A percentile compares a stretch with the other conserved stretches of the same genome.
Evolutionary conservation across 2,888 invertebrate genomes (phyloP).

Genomic region (Lepidonotus clava): DNA sequence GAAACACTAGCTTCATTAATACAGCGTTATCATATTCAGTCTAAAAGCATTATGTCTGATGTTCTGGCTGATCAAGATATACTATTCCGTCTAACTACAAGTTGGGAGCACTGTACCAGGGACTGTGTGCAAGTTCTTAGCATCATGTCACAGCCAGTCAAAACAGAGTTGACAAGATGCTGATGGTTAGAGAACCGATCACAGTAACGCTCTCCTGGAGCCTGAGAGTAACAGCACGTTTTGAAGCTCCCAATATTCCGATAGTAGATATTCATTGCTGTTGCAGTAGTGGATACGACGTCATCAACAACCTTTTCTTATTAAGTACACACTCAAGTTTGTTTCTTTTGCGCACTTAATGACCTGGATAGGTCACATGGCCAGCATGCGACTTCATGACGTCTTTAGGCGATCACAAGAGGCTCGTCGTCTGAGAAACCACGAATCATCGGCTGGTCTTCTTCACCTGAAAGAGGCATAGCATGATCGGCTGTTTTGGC

Average conservation of each 20-base stretch:
- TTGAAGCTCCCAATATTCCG: neutral
- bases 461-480: slow-evolving; percentile 81
- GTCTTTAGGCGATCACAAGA: slow-evolving; percentile 88
- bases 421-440: slow-evolving; percentile 97
- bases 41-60: too few species aligned
- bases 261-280: neutral
- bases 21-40: too few species aligned
- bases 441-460: slow-evolving; percentile 92
- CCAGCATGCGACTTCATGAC: slow-evolving; percentile 9
- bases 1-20: too few species aligned
- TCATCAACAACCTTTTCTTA: neutral
- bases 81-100: too few species aligned
- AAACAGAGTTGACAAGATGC: slow-evolving; percentile 5
- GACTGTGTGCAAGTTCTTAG: neutral
- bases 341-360: neutral
- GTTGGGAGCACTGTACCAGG: neutral
- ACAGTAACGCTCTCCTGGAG: slow-evolving; percentile 19
- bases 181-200: neutral
- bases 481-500: neutral
- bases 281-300: neutral
- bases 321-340: neutral
- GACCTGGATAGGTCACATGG: slow-evolving; percentile 13
- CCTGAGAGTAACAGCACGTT: neutral
- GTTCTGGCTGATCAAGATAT: too few species aligned
- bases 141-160: slow-evolving; percentile 17